Evolutionary conservation across 2,113 vertebrate species (phyloP).

Genomic region (Rhea americana): DNA sequence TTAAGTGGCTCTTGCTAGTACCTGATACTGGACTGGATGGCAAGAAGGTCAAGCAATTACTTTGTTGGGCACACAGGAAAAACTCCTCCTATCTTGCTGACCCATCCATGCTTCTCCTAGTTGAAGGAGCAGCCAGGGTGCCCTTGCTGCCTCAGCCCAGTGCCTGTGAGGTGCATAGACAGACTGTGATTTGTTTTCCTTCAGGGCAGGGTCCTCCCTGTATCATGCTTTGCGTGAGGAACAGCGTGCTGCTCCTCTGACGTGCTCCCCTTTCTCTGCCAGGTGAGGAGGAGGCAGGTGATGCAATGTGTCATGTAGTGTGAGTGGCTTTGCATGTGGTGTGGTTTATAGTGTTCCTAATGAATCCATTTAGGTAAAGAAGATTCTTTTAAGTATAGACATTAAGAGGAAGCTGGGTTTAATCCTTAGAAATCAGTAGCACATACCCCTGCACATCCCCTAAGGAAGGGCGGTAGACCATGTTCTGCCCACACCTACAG

Average conservation of each 20-base stretch:
- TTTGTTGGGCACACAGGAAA: not conserved
- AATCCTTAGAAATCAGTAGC: conserved; percentile 49
- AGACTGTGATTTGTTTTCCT: not conserved
- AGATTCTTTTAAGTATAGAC: conserved; percentile 38
- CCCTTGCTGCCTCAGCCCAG: not conserved
- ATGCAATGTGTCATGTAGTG: not conserved
- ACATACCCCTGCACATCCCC: not conserved
- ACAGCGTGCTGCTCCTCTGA: not conserved
- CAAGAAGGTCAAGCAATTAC: not conserved
- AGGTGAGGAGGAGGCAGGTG: not conserved
- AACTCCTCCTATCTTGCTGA: not conserved
- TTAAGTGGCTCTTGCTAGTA: not conserved
- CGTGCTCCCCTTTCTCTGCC: not conserved
- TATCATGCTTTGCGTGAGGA: not conserved
- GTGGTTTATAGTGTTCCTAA: conserved; percentile 26
- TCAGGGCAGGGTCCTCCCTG: not conserved
- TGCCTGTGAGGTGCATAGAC: rapidly evolving
- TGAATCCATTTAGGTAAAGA: conserved; percentile 63
- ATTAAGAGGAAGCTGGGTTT: conserved; percentile 36
- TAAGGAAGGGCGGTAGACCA: not conserved
- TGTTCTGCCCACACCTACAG: not conserved
- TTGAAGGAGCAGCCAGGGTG: not conserved
- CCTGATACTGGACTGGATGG: not conserved
- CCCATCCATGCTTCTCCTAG: not conserved
- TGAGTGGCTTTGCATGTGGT: conserved; percentile 48